Conservation (phyloP, 2,888 invertebrate species). For the Zelleria hepariella region DNA sequence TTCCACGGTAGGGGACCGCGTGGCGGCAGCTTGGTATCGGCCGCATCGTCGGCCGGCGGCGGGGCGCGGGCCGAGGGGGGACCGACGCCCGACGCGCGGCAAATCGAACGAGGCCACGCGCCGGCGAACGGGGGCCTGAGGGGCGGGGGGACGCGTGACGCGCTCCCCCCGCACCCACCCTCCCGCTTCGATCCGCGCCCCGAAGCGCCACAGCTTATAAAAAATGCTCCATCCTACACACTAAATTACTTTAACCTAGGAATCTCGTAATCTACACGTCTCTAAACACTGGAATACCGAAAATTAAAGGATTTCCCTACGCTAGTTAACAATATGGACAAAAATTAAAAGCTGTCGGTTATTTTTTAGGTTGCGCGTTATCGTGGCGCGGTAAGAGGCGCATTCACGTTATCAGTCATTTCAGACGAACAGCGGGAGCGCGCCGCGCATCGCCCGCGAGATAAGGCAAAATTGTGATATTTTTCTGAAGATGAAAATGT, state of each 20-base stretch:
- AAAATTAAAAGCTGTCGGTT: constrained; percentile 51
- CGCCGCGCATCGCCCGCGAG: constrained; percentile 46
- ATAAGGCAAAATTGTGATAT: constrained; percentile 70
- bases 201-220: constrained; percentile 36
- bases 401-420: constrained; percentile 60
- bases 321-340: constrained; percentile 64
- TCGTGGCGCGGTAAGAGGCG: constrained; percentile 48
- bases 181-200: constrained; percentile 22
- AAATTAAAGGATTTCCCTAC: constrained; percentile 38
- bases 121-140: constrained; percentile 28
- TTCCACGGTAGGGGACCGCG: constrained; percentile 50
- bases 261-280: constrained; percentile 62
- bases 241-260: constrained; percentile 66
- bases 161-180: constrained; percentile 27
- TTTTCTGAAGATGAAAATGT: constrained; percentile 20
- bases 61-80: constrained; percentile 19
- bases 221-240: constrained; percentile 60
- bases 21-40: constrained; percentile 47
- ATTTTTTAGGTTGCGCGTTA: constrained; percentile 38
- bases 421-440: constrained; percentile 39
- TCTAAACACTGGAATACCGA: constrained; percentile 61
- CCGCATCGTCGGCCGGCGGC: constrained; percentile 26
- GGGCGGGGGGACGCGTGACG: constrained; percentile 39
- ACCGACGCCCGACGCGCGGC: constrained; percentile 44
- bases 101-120: constrained; percentile 69